Conservation (phyloP, 2,113 vertebrate species). For the Myrmecophaga tridactyla region DNA sequence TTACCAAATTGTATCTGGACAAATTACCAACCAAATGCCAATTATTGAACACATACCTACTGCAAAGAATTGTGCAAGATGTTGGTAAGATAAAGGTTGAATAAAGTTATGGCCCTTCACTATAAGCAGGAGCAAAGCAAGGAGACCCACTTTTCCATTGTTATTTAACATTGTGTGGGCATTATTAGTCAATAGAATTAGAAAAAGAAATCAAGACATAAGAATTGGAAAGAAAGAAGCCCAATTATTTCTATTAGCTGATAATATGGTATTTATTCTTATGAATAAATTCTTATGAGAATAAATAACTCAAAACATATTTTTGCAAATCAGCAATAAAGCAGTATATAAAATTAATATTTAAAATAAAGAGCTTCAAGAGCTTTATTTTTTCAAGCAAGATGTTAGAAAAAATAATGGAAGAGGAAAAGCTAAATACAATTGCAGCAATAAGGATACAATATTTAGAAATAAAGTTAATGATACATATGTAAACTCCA, state of each 20-base stretch:
- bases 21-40: not conserved
- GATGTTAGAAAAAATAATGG: not conserved
- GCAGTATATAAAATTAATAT: constrained; percentile 6
- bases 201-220: not conserved
- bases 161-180: not conserved
- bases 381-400: not conserved
- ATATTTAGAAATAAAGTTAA: not conserved
- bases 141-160: not conserved
- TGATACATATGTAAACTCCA: not conserved
- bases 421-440: not conserved
- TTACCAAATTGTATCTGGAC: not conserved
- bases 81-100: not conserved
- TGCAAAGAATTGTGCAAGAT: not conserved
- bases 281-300: not conserved
- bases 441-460: not conserved
- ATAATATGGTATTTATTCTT: constrained; percentile 1
- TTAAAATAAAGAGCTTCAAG: not conserved
- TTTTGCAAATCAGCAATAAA: not conserved
- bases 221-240: not conserved
- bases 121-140: not conserved
- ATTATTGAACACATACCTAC: not conserved
- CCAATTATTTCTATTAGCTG: not conserved
- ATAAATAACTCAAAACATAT: not conserved
- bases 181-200: not conserved
- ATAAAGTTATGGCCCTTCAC: not conserved